Base-by-base conservation (phyloP, 2,797 vertebrate species). In the Podarcis siculus region DNA sequence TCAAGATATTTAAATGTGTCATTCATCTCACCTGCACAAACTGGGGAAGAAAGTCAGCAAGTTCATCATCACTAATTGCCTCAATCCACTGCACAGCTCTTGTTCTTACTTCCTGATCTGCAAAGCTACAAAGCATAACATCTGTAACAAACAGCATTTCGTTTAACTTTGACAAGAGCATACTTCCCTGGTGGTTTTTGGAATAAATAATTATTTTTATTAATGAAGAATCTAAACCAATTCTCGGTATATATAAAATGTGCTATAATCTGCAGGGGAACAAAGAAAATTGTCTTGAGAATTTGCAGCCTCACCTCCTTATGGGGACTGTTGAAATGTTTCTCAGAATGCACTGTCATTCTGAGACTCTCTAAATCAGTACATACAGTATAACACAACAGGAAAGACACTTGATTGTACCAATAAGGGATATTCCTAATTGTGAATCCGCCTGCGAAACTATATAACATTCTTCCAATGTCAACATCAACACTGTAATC, bases 21-120 rank as follows among this genome's bases (percentile, higher is more conserved):
- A 42, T n/a, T 90, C 67, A 21, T 80, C 90, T 95, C 89, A 99
- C 99, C 98, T 99, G 98, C 8, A 99, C 99, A 89, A 99, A 98
- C 42, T 99, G 99, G 79, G 99, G 99, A 82, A 99, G 97, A 92
- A 99, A 98, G 94, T 98, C 98, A 64, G 97, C 96, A 91, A 99
- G 95, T 87, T 99, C 98, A 92, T 99, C 99, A 79, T 99, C 98
- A 73, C 97, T 98, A 95, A 98, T 97, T 64, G 97, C 95, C 90
- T 98, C 97, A 17, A 99, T 98, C 99, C 99, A 99, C 5, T 95
- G 95, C 67, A 99, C 98, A 77, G 98, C 98, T 88, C 97, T 97
- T 13, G 92, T 96, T 88, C 98, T 97, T 84, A 99, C 98, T 91
- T 98, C 98, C 86, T 98, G 98, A 94, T 99, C 98, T 90, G 99